phyloP scores from a whole-genome alignment of 2,113 vertebrate genomes.

The Herpetotheres cachinnans region DNA sequence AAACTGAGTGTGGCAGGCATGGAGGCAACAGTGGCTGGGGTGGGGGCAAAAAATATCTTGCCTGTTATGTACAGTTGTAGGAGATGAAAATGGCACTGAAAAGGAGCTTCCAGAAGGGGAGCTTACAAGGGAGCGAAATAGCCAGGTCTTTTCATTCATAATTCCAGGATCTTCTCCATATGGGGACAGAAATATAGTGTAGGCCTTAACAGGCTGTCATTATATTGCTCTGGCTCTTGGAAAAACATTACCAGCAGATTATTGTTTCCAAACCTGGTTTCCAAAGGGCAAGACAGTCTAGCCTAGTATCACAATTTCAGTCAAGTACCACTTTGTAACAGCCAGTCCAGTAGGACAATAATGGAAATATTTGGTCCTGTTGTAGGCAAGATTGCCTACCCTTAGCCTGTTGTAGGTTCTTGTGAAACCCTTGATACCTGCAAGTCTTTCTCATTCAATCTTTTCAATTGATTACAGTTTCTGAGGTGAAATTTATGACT shows the following conservation, averaged over 20 bases:
- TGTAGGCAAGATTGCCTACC: neutral
- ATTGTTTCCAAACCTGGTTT: neutral
- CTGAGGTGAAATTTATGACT: neutral
- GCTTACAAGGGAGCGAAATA: neutral
- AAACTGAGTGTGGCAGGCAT: neutral
- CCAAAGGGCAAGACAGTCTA: neutral
- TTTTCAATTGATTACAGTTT: neutral
- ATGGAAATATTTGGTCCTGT: neutral
- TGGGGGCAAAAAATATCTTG: neutral
- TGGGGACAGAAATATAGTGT: neutral
- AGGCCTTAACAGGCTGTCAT: neutral
- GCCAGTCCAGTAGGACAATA: neutral
- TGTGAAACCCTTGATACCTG: neutral
- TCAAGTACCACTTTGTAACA: neutral
- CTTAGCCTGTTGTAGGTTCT: neutral
- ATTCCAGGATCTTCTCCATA: neutral
- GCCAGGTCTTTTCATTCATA: neutral
- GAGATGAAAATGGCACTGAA: neutral
- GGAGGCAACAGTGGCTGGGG: neutral
- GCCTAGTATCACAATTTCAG: neutral
- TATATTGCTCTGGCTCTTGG: neutral
- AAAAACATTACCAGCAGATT: neutral
- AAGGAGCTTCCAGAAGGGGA: neutral
- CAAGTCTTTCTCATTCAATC: neutral
- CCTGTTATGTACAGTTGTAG: accelerated